Evolutionary conservation across 2,888 invertebrate genomes (phyloP).

Genomic region (Odontocerum albicorne): DNA sequence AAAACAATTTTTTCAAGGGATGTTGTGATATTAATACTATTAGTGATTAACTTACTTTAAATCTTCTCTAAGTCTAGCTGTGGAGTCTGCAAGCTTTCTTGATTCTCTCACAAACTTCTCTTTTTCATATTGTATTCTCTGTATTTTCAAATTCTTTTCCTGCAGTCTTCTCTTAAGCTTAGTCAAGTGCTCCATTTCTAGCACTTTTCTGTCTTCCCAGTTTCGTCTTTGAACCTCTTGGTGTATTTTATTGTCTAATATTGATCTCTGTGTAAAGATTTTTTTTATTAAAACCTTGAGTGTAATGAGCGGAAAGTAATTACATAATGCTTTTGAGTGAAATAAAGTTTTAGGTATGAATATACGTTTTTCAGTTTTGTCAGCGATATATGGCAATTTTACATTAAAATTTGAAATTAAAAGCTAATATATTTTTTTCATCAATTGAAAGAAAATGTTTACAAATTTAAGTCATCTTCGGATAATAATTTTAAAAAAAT

Average conservation of each 20-base stretch:
- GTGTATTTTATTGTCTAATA: slow-evolving; percentile 31
- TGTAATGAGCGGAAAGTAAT: background rate
- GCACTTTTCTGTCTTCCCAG: slow-evolving; percentile 24
- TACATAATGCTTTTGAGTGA: background rate
- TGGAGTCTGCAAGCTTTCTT: slow-evolving; percentile 26
- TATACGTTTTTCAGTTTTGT: too few species aligned
- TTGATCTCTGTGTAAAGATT: slow-evolving; percentile 28
- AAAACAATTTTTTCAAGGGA: too few species aligned
- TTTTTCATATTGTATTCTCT: slow-evolving; percentile 22
- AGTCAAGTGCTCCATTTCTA: slow-evolving; percentile 25
- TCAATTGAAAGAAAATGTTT: too few species aligned
- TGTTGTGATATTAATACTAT: too few species aligned
- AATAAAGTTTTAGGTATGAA: background rate
- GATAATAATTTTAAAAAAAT: too few species aligned
- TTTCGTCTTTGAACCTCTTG: slow-evolving; percentile 31
- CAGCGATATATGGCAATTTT: too few species aligned
- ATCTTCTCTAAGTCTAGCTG: slow-evolving; percentile 33
- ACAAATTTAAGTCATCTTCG: too few species aligned
- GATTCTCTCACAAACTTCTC: slow-evolving; percentile 27
- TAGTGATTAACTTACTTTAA: slow-evolving; percentile 31
- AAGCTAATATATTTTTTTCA: too few species aligned
- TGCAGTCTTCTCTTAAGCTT: slow-evolving; percentile 23
- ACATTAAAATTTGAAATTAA: too few species aligned
- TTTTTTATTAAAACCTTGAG: too few species aligned
- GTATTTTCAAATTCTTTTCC: slow-evolving; percentile 24